These are phyloP conservation scores for Phataginus tetradactyla DNA, from an alignment of 2,797 vertebrate genomes.

Conservation along the genomic window DNA sequence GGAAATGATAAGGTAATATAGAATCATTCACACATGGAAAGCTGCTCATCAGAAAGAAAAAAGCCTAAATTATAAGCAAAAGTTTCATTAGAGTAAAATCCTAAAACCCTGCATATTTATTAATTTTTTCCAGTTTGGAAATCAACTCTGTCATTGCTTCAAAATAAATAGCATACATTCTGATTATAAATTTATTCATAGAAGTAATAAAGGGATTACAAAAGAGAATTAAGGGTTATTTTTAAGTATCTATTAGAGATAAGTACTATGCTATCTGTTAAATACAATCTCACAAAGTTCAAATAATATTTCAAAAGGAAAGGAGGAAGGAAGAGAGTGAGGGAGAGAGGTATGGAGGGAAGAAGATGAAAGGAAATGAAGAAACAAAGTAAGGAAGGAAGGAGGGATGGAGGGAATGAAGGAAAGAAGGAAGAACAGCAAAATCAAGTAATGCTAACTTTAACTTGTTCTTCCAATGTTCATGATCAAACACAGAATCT, in stretches of 20 bases:
- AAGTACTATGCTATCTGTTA: neutral
- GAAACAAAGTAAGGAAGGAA: neutral
- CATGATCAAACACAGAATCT: neutral
- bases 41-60: neutral
- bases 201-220: neutral
- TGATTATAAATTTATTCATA: neutral
- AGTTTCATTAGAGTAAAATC: neutral
- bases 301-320: neutral
- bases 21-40: constrained; percentile 20
- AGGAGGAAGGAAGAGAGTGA: no score
- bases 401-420: neutral
- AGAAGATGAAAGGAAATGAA: neutral
- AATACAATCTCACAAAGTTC: neutral
- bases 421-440: neutral
- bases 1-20: neutral
- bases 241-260: neutral
- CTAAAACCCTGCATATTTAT: neutral
- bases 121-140: neutral
- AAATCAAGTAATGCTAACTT: neutral
- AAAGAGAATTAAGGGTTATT: neutral
- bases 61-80: neutral
- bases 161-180: neutral
- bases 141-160: neutral
- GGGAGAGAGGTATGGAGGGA: neutral
- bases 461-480: neutral